phyloP scores from a whole-genome alignment of 1,140 invertebrate genomes.

The Coelopa frigida region DNA sequence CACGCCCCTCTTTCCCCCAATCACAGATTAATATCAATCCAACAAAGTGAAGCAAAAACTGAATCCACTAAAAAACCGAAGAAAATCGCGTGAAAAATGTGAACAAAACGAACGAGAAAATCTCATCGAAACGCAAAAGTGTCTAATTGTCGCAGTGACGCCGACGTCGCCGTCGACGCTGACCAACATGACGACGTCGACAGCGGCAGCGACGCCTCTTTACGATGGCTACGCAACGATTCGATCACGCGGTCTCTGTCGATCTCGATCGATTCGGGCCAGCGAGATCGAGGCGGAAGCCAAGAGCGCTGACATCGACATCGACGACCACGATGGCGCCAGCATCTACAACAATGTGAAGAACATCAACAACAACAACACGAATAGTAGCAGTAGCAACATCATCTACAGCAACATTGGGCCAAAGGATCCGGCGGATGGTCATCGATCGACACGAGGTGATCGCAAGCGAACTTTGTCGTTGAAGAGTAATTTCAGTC shows the following conservation, averaged over 20 bases:
- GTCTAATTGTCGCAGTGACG: no score
- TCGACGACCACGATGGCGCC: background rate
- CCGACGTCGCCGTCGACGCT: background rate
- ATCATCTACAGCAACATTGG: constrained; percentile 18
- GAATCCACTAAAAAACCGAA: no score
- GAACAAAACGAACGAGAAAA: no score
- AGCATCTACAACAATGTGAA: background rate
- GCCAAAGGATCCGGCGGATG: background rate
- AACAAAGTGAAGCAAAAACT: no score
- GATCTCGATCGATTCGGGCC: constrained; percentile 46
- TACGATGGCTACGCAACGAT: constrained; percentile 78
- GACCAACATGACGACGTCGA: constrained; percentile 38
- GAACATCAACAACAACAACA: no score
- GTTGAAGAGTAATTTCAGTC: constrained; percentile 32
- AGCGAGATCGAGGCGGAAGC: constrained; percentile 26
- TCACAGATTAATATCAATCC: no score
- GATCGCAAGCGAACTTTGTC: constrained; percentile 31
- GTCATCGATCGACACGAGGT: background rate
- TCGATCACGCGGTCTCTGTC: constrained; percentile 49
- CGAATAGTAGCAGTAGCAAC: background rate
- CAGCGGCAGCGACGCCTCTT: constrained; percentile 52
- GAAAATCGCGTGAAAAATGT: no score
- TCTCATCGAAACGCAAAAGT: no score
- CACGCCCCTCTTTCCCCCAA: no score
- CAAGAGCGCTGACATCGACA: background rate